Evolutionary conservation across 2,797 vertebrate species (phyloP).

Genomic region (Argya squamiceps): DNA sequence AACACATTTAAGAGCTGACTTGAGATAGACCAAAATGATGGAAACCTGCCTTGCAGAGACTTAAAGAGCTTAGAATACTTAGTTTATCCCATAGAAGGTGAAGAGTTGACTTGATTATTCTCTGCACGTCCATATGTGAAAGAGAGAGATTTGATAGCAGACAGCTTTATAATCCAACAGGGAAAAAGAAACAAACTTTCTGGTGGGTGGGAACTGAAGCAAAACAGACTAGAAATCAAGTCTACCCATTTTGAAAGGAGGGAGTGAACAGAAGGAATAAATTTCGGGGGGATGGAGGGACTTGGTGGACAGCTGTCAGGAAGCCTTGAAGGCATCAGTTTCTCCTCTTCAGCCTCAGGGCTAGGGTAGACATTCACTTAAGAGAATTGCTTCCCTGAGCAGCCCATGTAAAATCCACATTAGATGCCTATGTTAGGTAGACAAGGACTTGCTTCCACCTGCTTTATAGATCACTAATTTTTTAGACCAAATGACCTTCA

Average conservation of each 20-base stretch:
- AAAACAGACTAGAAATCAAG: background rate
- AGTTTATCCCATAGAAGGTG: conserved; percentile 10
- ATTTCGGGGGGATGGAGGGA: background rate
- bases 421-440: background rate
- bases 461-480: background rate
- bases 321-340: background rate
- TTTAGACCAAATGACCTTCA: background rate
- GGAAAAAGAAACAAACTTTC: background rate
- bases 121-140: background rate
- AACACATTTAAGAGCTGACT: conserved; percentile 29
- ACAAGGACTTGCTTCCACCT: background rate
- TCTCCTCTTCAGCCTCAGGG: background rate
- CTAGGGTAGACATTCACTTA: background rate
- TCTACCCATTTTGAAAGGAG: background rate
- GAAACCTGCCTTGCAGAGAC: conserved; percentile 42
- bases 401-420: background rate
- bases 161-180: conserved; percentile 22
- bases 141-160: conserved; percentile 14
- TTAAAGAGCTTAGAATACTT: conserved; percentile 46
- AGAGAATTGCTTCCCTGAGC: background rate
- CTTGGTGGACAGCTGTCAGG: background rate
- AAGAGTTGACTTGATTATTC: conserved; percentile 47
- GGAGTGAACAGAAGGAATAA: background rate
- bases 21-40: conserved; percentile 45
- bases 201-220: background rate